A percentile compares a stretch with the other conserved stretches of the same genome.
Evolutionary conservation across 1,140 invertebrate species (phyloP).

Genomic region (Meloidogyne exigua): DNA sequence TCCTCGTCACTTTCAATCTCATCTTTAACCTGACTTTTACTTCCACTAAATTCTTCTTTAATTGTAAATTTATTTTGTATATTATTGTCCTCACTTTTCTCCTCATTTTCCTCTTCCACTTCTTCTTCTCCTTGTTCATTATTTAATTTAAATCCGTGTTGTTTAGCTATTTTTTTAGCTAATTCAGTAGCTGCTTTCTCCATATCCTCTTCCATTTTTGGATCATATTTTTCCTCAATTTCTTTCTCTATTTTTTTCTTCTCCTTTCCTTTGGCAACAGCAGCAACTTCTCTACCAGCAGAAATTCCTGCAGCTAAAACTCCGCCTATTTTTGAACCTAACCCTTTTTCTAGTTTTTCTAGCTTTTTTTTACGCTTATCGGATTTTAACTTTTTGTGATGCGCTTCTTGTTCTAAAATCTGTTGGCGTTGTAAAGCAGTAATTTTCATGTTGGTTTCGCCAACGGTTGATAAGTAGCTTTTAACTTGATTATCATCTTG

Average conservation of each 20-base stretch:
- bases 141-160: slow-evolving; percentile 18
- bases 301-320: slow-evolving; percentile 32
- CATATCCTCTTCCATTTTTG: slow-evolving; percentile 56
- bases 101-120: background rate
- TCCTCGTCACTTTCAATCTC: no score
- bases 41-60: background rate
- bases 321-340: slow-evolving; percentile 14
- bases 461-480: slow-evolving; percentile 52
- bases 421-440: slow-evolving; percentile 47
- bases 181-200: slow-evolving; percentile 56
- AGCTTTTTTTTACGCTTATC: slow-evolving; percentile 53
- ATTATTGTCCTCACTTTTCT: background rate
- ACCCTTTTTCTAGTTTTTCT: slow-evolving; percentile 8
- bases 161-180: slow-evolving; percentile 52
- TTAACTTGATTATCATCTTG: slow-evolving; percentile 47
- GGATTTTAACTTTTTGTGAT: slow-evolving; percentile 55
- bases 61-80: background rate
- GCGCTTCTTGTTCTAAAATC: slow-evolving; percentile 45
- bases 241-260: background rate
- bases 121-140: background rate
- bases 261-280: background rate
- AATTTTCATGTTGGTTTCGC: slow-evolving; percentile 46
- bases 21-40: no score
- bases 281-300: slow-evolving; percentile 17
- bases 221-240: slow-evolving; percentile 40